Evolutionary conservation across 2,113 vertebrate species (phyloP), one percentile per base, ranked within the genome.

Genomic region (Gallinago undulata): DNA sequence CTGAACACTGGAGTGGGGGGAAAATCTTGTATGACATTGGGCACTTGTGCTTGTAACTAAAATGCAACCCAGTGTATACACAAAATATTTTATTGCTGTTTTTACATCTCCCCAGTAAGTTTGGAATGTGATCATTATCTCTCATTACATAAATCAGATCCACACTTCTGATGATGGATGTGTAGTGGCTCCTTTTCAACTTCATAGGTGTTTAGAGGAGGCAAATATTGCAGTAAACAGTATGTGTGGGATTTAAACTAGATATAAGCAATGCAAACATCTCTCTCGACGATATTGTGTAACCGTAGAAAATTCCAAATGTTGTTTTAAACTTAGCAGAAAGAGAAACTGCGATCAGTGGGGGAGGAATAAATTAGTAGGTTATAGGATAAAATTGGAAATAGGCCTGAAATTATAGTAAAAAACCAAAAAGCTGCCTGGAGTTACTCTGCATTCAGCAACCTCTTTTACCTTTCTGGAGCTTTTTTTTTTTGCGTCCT

Each of bases 331-430:
- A 94, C 66, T 70, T 89, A 53, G 16, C 81, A 97, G 95, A 96
- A 96, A 95, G 91, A 91, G 89, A 94, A 92, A 97, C 59, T 63
- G 89, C 95, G 96, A 96, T 91, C 92, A 89, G 87, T 94, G 96
- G 88, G 94, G 96, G 96, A 86, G 92, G 97, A 97, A 96, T 97
- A 97, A 93, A 93, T 97, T 96, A 97, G 96, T 95, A 84, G 62
- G 41, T 95, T 90, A 83, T 59, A 90, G 95, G 87, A 89, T 97
- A 97, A 97, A 97, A 94, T 91, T 97, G 94, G 95, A 97, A 97
- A 79, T 90, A 83, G 94, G 93, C 96, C 88, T 97, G 89, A 96
- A 97, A 96, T 56, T 80, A 55, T 91, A 91, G 73, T 89, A 91
- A 94, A 70, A 94, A 35, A 11, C 7, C 22, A 66, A 78, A 66